Evolutionary conservation across 2,113 vertebrate species (phyloP).

Genomic region (Mesoclemmys tuberculata): DNA sequence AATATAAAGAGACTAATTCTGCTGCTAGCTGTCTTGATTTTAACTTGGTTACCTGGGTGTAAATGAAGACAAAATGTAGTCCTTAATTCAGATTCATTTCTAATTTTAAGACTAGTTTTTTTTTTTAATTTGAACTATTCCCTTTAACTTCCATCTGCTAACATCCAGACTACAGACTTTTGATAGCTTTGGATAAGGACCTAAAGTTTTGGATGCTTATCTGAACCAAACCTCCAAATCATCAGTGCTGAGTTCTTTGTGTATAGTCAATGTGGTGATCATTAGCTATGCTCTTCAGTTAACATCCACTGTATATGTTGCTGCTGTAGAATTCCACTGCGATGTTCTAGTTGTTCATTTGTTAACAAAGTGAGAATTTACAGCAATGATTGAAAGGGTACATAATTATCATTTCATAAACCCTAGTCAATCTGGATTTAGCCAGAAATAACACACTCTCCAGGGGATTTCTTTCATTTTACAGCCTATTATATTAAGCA

Average conservation of each 20-base stretch:
- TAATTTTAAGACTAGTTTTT: not conserved
- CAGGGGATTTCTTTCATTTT: slow-evolving; percentile 36
- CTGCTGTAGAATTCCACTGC: slow-evolving; percentile 34
- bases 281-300: not conserved
- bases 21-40: slow-evolving; percentile 50
- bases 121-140: not conserved
- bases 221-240: not conserved
- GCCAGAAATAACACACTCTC: slow-evolving; percentile 33
- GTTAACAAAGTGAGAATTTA: slow-evolving; percentile 28
- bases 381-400: slow-evolving; percentile 31
- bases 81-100: slow-evolving; percentile 29
- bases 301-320: not conserved
- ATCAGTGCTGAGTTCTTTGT: not conserved
- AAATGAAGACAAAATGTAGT: not conserved
- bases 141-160: not conserved
- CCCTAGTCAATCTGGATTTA: slow-evolving; percentile 51
- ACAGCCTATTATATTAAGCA: slow-evolving; percentile 11
- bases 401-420: slow-evolving; percentile 43
- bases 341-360: slow-evolving; percentile 37
- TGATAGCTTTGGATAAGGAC: not conserved
- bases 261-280: not conserved
- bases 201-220: not conserved
- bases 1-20: slow-evolving; percentile 21
- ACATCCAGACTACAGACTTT: not conserved
- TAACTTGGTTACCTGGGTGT: slow-evolving; percentile 24